A percentile compares a stretch with the other conserved stretches of the same genome.
These are phyloP conservation scores for Montipora sp. DNA, from an alignment of 64 coral and sea anemone genomes.

Conservation along the genomic window DNA sequence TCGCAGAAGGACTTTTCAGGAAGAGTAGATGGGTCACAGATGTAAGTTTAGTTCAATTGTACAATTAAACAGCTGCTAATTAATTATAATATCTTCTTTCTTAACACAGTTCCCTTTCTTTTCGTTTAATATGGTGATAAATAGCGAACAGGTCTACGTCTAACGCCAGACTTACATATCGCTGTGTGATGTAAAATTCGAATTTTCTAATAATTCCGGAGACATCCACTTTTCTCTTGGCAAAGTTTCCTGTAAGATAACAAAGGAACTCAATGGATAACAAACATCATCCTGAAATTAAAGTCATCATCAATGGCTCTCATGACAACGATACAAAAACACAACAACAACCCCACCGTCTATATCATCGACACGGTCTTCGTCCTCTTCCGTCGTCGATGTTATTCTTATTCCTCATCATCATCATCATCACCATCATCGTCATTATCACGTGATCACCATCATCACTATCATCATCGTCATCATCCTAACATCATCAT, in stretches of 20 bases:
- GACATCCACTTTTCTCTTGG: constrained; percentile 52
- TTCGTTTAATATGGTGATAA: too few species aligned
- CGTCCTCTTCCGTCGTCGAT: too few species aligned
- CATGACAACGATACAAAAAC: not conserved
- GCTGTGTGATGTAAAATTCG: constrained; percentile 36
- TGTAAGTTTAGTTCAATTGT: too few species aligned
- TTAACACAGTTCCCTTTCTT: too few species aligned
- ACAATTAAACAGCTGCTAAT: too few species aligned
- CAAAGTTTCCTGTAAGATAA: constrained; percentile 7
- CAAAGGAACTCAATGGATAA: not conserved
- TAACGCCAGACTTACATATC: constrained; percentile 53
- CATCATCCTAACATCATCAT: not conserved
- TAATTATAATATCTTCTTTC: too few species aligned
- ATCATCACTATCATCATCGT: not conserved
- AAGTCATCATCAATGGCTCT: not conserved
- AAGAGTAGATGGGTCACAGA: too few species aligned
- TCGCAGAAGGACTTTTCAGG: too few species aligned
- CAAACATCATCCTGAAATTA: not conserved
- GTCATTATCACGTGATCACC: not conserved
- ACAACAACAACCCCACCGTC: not conserved
- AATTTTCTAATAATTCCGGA: constrained; percentile 47
- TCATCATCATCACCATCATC: not conserved
- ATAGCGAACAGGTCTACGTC: too few species aligned
- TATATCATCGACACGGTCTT: too few species aligned
- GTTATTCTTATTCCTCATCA: not conserved